A percentile compares a stretch with the other conserved stretches of the same genome.
phyloP scores from a whole-genome alignment of 1,140 invertebrate genomes.

The Hylyphantes graminicola region DNA sequence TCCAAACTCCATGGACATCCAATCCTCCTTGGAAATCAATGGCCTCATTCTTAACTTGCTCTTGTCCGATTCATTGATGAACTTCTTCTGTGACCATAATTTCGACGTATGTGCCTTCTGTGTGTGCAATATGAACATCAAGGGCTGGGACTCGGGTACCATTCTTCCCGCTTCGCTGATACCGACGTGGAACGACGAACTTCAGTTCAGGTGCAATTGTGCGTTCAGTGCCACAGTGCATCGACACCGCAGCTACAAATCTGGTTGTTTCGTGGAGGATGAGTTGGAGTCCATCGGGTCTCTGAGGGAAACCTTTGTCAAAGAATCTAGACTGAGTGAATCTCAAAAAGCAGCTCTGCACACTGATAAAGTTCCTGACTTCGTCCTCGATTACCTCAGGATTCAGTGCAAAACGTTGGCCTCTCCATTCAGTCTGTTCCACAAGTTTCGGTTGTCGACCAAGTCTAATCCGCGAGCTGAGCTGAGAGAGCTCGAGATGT shows the following conservation, averaged over 20 bases:
- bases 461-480: background rate
- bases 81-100: slow-evolving; percentile 96
- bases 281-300: slow-evolving; percentile 94
- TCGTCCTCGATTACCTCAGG: slow-evolving; percentile 58
- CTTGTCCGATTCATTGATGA: slow-evolving; percentile 88
- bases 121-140: slow-evolving; percentile 93
- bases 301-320: slow-evolving; percentile 73
- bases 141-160: slow-evolving; percentile 88
- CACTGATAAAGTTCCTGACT: slow-evolving; percentile 18
- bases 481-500: slow-evolving; percentile 15
- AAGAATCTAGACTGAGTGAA: slow-evolving; percentile 8
- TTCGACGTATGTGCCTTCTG: slow-evolving; percentile 98
- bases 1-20: slow-evolving; percentile 25
- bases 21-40: slow-evolving; percentile 25
- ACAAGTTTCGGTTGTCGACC: slow-evolving; percentile 38
- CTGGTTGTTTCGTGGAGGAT: slow-evolving; percentile 96
- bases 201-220: slow-evolving; percentile 85
- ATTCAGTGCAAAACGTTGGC: slow-evolving; percentile 57
- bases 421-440: slow-evolving; percentile 56
- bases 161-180: slow-evolving; percentile 75
- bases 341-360: background rate
- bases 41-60: slow-evolving; percentile 91
- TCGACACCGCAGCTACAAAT: slow-evolving; percentile 83
- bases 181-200: slow-evolving; percentile 74
- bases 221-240: slow-evolving; percentile 96